Conservation (phyloP, 2,888 invertebrate species). For the Napeogenes inachia region DNA sequence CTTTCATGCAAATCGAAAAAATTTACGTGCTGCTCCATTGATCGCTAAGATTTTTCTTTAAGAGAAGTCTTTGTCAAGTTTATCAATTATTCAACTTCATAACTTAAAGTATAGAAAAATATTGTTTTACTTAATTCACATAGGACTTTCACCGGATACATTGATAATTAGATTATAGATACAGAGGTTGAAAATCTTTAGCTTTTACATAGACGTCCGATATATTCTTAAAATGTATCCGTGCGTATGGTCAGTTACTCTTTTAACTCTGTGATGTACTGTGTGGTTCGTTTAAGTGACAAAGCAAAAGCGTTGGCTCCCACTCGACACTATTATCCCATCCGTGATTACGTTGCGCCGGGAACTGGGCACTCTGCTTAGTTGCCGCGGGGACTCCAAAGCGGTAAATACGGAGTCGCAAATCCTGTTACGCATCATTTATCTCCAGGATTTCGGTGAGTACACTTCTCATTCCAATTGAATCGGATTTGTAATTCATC, state of each 20-base stretch:
- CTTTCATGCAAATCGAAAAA: constrained; percentile 59
- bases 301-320: constrained; percentile 68
- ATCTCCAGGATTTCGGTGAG: constrained; percentile 75
- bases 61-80: constrained; percentile 32
- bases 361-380: constrained; percentile 69
- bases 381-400: constrained; percentile 73
- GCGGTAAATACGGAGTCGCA: constrained; percentile 76
- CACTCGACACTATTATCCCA: constrained; percentile 72
- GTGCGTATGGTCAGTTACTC: constrained; percentile 58
- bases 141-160: constrained; percentile 69
- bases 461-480: constrained; percentile 30
- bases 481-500: constrained; percentile 25
- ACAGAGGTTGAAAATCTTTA: constrained; percentile 51
- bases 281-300: constrained; percentile 70
- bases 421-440: constrained; percentile 72
- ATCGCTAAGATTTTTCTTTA: constrained; percentile 31
- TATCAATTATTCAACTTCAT: constrained; percentile 36
- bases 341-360: constrained; percentile 69
- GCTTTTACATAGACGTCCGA: constrained; percentile 47
- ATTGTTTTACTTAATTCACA: constrained; percentile 29
- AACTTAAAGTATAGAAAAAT: constrained; percentile 23
- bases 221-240: constrained; percentile 58
- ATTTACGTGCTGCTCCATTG: constrained; percentile 53
- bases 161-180: constrained; percentile 66
- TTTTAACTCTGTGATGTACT: constrained; percentile 62